Percentiles rank a stretch among this genome's conserved stretches.
Conservation (phyloP, 1,140 invertebrate species). For the Galendromus occidentalis region DNA sequence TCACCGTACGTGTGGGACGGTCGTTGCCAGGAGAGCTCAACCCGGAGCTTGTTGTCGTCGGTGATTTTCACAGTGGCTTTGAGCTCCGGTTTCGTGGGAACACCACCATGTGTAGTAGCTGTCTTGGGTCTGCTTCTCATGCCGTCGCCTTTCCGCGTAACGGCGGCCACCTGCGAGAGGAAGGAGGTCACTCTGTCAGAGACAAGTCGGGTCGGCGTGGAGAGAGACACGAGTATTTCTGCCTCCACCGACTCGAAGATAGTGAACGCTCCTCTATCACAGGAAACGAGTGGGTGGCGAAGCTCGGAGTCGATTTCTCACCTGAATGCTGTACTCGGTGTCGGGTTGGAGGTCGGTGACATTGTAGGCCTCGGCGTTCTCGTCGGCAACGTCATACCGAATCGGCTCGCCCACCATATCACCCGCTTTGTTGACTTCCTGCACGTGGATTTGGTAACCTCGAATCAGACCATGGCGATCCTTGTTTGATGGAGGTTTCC, state of each 20-base stretch:
- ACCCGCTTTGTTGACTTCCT: slow-evolving; percentile 58
- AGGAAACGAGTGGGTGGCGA: neutral
- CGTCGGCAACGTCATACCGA: slow-evolving; percentile 53
- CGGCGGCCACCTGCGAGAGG: slow-evolving; percentile 71
- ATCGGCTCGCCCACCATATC: slow-evolving; percentile 23
- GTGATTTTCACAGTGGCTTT: slow-evolving; percentile 59
- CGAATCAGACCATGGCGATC: slow-evolving; percentile 88
- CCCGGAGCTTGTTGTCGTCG: slow-evolving; percentile 36
- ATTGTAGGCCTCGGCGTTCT: slow-evolving; percentile 52
- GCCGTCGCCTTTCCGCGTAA: slow-evolving; percentile 85
- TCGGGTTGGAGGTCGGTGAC: slow-evolving; percentile 74
- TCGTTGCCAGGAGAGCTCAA: slow-evolving; percentile 72
- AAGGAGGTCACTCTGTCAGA: too few relatives aligned
- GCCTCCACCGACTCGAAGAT: too few relatives aligned
- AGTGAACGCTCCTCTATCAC: neutral
- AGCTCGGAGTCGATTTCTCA: neutral
- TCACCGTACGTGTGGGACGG: slow-evolving; percentile 70
- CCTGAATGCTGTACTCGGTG: slow-evolving; percentile 52
- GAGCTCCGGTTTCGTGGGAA: slow-evolving; percentile 63
- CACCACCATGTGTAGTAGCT: slow-evolving; percentile 75
- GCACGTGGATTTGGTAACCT: slow-evolving; percentile 85
- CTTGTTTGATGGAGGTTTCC: slow-evolving; percentile 68
- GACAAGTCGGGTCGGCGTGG: too few relatives aligned
- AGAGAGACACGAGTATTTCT: too few relatives aligned
- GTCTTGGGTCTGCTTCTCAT: slow-evolving; percentile 56